Evolutionary conservation across 37 sponge, comb jelly and placozoan species (phyloP), one percentile per base, ranked within the genome.

Genomic region (Tethya wilhelma): DNA sequence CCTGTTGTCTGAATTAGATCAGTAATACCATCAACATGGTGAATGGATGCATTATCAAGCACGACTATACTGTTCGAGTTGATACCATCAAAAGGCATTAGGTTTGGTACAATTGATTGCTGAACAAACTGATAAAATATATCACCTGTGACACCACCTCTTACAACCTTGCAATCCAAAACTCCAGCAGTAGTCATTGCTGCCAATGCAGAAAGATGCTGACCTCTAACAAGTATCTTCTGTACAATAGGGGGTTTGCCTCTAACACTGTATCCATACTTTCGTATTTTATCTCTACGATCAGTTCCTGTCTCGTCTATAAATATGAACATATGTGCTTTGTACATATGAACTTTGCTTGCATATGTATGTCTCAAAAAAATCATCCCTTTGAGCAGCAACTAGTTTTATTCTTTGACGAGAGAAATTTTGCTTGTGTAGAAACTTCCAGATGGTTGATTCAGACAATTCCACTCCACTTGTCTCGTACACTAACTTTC

Each of bases 111-210:
- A 60, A 60, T 12, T 12, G 63, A 60, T 7, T 12, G 7, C 26
- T n/a, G 28, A 7, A 60, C 63, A 60, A 60, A 60, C 22, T 60
- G 6, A 25, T 60, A 12, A 26, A 60, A 60, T 7, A 25, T 6
- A 23, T 60, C 63, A 60, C 63, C 63, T n/a, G 22, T 60, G 7
- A 60, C 63, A 60, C 26, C 63, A 60, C 63, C 63, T 60, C 6
- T 12, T 23, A 60, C 63, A 60, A 60, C 28, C 22, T 60, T 12
- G 6, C 11, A 60, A 25, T n/a, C 63, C 7, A 60, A 7, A 25
- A 60, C 28, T 23, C 63, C 28, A 60, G 22, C 28, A 25, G 28
- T 60, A 12, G 26, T 25, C 63, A 60, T 60, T 7, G 28, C 28
- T n/a, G 63, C 63, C 11, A 60, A n/a, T 7, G 63, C 20, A 25